Evolutionary conservation across 2,797 vertebrate species (phyloP).

Genomic region (Falco rusticolus): DNA sequence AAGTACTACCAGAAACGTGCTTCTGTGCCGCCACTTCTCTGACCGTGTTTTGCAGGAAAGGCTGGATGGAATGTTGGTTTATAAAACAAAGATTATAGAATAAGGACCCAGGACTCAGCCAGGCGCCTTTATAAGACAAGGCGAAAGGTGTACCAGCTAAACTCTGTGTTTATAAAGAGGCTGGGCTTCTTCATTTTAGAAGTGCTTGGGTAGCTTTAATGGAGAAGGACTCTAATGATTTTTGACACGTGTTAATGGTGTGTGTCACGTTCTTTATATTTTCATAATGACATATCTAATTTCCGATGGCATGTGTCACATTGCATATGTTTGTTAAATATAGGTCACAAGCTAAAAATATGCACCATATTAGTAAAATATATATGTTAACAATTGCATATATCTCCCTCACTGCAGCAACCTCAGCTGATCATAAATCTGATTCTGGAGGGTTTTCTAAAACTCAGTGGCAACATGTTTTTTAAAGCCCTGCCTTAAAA

Average conservation of each 20-base stretch:
- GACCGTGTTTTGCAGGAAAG: background rate
- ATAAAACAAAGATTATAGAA: background rate
- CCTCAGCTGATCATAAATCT: background rate
- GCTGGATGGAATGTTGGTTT: background rate
- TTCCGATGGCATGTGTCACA: slow-evolving; percentile 47
- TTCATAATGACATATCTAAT: background rate
- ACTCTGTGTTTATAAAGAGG: background rate
- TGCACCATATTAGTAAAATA: slow-evolving; percentile 14
- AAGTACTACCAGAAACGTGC: background rate
- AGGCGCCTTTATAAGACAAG: background rate
- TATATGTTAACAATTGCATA: background rate
- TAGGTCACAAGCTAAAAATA: slow-evolving; percentile 45
- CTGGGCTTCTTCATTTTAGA: background rate
- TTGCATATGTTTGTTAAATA: slow-evolving; percentile 44
- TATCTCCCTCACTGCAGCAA: background rate
- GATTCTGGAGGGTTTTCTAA: background rate
- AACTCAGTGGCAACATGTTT: background rate
- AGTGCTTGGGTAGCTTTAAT: slow-evolving; percentile 36
- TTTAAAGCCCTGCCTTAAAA: background rate
- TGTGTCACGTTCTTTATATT: slow-evolving; percentile 31
- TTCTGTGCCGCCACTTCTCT: background rate
- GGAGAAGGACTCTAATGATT: slow-evolving; percentile 2
- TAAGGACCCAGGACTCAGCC: background rate
- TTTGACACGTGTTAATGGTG: slow-evolving; percentile 50
- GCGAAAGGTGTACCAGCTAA: background rate